These are phyloP conservation scores for Furcifer pardalis DNA, from an alignment of 2,797 vertebrate species.

Conservation along the genomic window DNA sequence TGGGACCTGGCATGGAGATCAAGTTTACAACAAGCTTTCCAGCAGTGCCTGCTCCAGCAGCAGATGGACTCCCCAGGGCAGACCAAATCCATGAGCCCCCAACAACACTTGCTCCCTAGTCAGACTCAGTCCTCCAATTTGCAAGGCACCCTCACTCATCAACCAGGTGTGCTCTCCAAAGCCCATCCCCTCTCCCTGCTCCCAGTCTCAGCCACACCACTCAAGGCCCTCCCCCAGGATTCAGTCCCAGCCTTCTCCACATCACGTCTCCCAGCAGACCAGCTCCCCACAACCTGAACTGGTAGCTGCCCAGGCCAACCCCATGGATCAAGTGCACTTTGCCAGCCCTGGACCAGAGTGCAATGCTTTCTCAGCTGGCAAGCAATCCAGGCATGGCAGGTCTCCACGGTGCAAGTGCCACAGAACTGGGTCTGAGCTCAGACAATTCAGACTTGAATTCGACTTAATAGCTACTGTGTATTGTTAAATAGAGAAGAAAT, in stretches of 20 bases:
- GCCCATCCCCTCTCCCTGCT: conserved; percentile 90
- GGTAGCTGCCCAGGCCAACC: conserved; percentile 89
- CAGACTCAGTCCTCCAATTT: conserved; percentile 92
- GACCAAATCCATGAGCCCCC: conserved; percentile 94
- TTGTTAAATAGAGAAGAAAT: too few species aligned
- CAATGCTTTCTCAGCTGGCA: conserved; percentile 92
- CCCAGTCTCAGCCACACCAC: conserved; percentile 96
- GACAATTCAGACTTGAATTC: conserved; percentile 91
- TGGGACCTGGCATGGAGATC: conserved; percentile 81
- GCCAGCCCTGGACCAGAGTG: conserved; percentile 89
- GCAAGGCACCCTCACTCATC: conserved; percentile 88
- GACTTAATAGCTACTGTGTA: conserved; percentile 66
- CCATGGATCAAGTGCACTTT: conserved; percentile 94
- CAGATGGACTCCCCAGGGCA: conserved; percentile 88
- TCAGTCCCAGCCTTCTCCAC: conserved; percentile 95
- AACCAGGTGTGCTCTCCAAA: conserved; percentile 98
- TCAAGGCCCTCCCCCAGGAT: conserved; percentile 96
- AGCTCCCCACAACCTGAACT: conserved; percentile 94
- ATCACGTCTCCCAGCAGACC: conserved; percentile 95
- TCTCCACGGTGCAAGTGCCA: conserved; percentile 88
- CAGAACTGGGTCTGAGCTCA: conserved; percentile 88
- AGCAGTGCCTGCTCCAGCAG: conserved; percentile 91
- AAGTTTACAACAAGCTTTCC: conserved; percentile 85
- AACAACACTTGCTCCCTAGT: conserved; percentile 81
- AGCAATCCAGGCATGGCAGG: conserved; percentile 89